Evolutionary conservation across 2,797 vertebrate genomes (phyloP).

Genomic region (Oreochromis mossambicus): DNA sequence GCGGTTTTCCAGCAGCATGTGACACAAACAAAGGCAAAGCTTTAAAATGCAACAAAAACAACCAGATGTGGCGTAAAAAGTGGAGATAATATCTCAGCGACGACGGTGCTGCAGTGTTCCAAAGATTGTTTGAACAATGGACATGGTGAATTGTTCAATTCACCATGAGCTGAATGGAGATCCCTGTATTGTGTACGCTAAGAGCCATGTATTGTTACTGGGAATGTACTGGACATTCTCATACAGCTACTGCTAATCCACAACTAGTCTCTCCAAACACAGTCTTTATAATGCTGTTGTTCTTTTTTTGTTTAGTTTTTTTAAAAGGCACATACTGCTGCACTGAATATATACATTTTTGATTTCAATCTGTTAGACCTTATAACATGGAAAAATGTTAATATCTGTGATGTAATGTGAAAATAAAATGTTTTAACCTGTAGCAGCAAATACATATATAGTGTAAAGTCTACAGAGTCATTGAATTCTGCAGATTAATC

Average conservation of each 20-base stretch:
- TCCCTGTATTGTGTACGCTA: neutral
- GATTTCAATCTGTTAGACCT: neutral
- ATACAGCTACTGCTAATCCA: neutral
- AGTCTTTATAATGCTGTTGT: neutral
- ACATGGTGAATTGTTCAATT: neutral
- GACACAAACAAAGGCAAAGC: neutral
- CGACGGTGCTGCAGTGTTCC: neutral
- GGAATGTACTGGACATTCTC: neutral
- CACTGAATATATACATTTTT: neutral
- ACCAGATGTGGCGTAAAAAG: slow-evolving; percentile 18
- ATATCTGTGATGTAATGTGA: neutral
- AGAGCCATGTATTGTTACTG: neutral
- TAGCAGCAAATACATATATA: neutral
- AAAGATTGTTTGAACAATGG: slow-evolving; percentile 1
- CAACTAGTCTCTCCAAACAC: neutral
- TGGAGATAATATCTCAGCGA: slow-evolving; percentile 7
- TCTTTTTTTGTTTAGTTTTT: neutral
- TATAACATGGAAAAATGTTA: neutral
- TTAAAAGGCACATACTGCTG: neutral
- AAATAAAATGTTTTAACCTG: neutral
- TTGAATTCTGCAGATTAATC: neutral
- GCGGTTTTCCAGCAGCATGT: neutral
- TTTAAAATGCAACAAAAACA: slow-evolving; percentile 20
- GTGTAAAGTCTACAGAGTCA: neutral
- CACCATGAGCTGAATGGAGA: neutral